These are phyloP conservation scores for Corydoras maculifer DNA, from an alignment of 2,113 vertebrate genomes.

Conservation along the genomic window DNA sequence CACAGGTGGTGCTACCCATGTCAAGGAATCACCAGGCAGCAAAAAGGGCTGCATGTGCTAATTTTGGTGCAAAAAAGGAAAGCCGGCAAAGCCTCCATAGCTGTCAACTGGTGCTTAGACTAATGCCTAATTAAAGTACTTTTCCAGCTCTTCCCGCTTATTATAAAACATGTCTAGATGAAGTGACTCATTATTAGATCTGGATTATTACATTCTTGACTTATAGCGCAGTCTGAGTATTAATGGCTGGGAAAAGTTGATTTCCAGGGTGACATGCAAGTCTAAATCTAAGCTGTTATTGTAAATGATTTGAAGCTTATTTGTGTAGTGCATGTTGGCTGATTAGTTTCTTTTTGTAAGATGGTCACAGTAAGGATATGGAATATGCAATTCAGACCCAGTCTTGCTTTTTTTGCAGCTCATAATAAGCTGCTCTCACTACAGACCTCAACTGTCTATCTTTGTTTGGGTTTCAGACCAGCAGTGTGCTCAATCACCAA, in stretches of 20 bases:
- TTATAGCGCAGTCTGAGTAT: constrained; percentile 20
- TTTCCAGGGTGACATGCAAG: constrained; percentile 16
- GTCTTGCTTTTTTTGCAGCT: constrained; percentile 31
- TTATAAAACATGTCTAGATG: constrained; percentile 22
- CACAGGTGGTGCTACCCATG: background rate
- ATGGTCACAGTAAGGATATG: constrained; percentile 21
- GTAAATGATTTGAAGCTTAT: constrained; percentile 30
- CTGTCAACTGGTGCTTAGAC: constrained; percentile 1
- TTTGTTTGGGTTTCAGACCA: constrained; percentile 24
- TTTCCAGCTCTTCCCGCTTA: constrained; percentile 13
- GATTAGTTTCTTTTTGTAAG: constrained; percentile 30
- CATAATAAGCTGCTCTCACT: constrained; percentile 39
- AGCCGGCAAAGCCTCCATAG: background rate
- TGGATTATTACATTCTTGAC: constrained; percentile 33
- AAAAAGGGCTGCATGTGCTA: constrained; percentile 6
- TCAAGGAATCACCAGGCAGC: background rate
- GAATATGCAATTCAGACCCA: constrained; percentile 29
- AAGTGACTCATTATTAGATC: constrained; percentile 20
- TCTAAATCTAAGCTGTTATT: constrained; percentile 33
- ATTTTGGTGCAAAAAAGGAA: background rate
- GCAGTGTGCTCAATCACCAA: constrained; percentile 7
- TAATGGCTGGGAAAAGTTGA: constrained; percentile 1
- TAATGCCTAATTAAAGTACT: constrained; percentile 14
- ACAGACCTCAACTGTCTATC: constrained; percentile 33
- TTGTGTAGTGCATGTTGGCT: constrained; percentile 26